Percentiles rank a stretch among this genome's conserved stretches.
These are phyloP conservation scores for Heliconius charithonia DNA, from an alignment of 2,888 invertebrate genomes.

Conservation along the genomic window DNA sequence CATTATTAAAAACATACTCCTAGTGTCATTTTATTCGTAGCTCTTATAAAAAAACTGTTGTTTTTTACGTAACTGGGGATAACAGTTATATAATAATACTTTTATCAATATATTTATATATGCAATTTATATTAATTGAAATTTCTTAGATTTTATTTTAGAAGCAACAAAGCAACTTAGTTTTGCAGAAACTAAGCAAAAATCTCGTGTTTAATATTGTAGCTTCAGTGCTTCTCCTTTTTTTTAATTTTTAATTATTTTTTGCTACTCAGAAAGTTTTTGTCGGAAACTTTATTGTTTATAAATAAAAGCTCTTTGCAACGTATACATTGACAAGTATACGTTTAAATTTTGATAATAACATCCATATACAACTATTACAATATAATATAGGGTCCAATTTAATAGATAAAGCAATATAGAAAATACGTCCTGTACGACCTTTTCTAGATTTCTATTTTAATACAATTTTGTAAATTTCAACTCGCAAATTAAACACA, in stretches of 20 bases:
- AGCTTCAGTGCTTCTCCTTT: no score
- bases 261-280: background rate
- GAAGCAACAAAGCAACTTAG: no score
- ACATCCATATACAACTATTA: background rate
- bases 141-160: background rate
- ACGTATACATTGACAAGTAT: background rate
- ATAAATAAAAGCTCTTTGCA: background rate
- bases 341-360: conserved; percentile 9
- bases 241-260: background rate
- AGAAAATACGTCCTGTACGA: conserved; percentile 1
- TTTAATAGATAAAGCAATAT: background rate
- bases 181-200: background rate
- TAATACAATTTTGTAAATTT: background rate
- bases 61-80: conserved; percentile 44
- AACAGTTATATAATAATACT: background rate
- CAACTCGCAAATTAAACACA: background rate
- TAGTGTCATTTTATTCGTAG: conserved; percentile 70
- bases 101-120: background rate
- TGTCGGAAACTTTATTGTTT: background rate
- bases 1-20: conserved; percentile 70
- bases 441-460: conserved; percentile 1
- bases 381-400: conserved; percentile 4
- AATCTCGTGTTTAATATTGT: background rate
- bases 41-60: conserved; percentile 53
- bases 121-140: background rate